Evolutionary conservation across 1,140 invertebrate genomes (phyloP), one percentile per base, ranked within the genome.

Genomic region (Drosophila triauraria): DNA sequence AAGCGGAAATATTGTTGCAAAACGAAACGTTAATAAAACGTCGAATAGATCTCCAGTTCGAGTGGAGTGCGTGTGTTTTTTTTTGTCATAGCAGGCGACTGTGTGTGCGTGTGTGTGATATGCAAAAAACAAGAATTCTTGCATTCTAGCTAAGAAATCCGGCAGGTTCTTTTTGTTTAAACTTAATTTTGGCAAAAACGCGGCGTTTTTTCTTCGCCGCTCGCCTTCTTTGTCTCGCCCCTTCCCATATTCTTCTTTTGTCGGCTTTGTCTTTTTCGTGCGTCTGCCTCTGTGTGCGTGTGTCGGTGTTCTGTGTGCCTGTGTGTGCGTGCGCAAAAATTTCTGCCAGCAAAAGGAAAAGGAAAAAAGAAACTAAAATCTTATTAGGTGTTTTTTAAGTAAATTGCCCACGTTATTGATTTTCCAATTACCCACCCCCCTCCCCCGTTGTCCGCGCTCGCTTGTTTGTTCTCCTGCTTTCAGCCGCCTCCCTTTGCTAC

Each of bases 181-280:
- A 25, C 20, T 43, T 23, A 42, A 56, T 32, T 54, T 63, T 13
- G 23, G 35, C 42, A 23, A 40, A 75, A 63, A 48, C 25, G 69
- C 67, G 40, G 53, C 44, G 64, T 23, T 75, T 75, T 46, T 75
- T 44, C 57, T 46, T 44, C 27, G 38, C 50, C 30, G 30, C 40
- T 72, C 43, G 38, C 42, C 58, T 46, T 78, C 75, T 78, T 78
- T 78, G 54, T 78, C 65, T 78, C 23, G 47, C 65, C 47, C 62
- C 32, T 25, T 35, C 62, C 32, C 38, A 35, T 70, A 68, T 70
- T 51, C 62, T 67, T 40, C 50, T 54, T 62, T 75, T 35, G 32
- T 56, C 47, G 71, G 47, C 75, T 76, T 69, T 78, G 56, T 77
- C 63, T 69, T 77, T 77, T 77, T 77, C 63, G 74, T 77, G 75